Percentiles rank a stretch among this genome's conserved stretches.
Evolutionary conservation across 1,140 invertebrate genomes (phyloP).

Genomic region (Muscidifurax raptorellus): DNA sequence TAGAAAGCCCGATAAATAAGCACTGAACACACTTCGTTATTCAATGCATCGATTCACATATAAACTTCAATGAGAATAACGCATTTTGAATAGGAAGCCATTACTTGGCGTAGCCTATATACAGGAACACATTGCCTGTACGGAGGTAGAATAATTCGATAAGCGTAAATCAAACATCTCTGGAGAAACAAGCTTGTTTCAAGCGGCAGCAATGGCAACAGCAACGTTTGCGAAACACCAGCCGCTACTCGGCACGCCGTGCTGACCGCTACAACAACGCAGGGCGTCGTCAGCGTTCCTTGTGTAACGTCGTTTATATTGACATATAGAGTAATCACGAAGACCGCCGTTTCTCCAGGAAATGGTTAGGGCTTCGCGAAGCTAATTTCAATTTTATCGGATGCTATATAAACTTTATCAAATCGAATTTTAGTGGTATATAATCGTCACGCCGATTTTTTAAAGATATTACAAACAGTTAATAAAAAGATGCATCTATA

Average conservation of each 20-base stretch:
- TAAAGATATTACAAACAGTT: no score
- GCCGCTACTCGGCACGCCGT: slow-evolving; percentile 65
- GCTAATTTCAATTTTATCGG: neutral
- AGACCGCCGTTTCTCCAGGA: slow-evolving; percentile 65
- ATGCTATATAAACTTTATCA: no score
- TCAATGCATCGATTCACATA: neutral
- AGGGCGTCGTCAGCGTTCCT: neutral
- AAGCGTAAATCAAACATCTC: slow-evolving; percentile 1
- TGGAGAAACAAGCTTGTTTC: neutral
- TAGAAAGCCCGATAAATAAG: no score
- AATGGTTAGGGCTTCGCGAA: neutral
- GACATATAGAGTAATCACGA: slow-evolving; percentile 71
- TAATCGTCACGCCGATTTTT: no score
- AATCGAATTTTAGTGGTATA: neutral
- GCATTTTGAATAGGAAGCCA: neutral
- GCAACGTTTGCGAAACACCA: neutral
- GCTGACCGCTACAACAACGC: neutral
- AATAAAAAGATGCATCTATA: no score
- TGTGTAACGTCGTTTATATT: slow-evolving; percentile 55
- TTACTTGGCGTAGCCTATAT: neutral
- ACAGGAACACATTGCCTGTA: neutral
- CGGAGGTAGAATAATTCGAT: neutral
- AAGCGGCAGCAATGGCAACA: slow-evolving; percentile 7
- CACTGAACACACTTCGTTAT: no score
- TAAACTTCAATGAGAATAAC: neutral